phyloP scores from a whole-genome alignment of 1,140 invertebrate species.

The Megathymus violae region DNA sequence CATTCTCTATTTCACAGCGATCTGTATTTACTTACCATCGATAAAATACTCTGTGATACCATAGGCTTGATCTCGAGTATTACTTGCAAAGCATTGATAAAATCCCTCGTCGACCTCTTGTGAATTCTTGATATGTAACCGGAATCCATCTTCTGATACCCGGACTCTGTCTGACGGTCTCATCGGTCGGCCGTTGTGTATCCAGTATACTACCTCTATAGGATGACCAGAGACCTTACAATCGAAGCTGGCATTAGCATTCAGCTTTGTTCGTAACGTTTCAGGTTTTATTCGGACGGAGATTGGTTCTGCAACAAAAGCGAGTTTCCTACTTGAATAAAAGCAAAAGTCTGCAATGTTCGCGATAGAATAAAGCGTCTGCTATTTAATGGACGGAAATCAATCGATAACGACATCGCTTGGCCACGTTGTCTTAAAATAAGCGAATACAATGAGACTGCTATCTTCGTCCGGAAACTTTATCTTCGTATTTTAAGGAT shows the following conservation, averaged over 20 bases:
- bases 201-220: conserved; percentile 91
- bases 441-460: conserved; percentile 28
- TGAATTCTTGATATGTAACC: conserved; percentile 87
- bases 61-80: conserved; percentile 93
- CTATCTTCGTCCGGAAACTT: conserved; percentile 8
- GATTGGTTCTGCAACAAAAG: conserved; percentile 85
- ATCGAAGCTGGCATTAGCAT: conserved; percentile 91
- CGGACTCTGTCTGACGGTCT: conserved; percentile 85
- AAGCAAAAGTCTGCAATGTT: conserved; percentile 31
- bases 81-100: conserved; percentile 95
- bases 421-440: conserved; percentile 17
- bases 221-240: conserved; percentile 95
- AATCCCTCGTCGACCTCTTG: conserved; percentile 92
- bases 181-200: conserved; percentile 90
- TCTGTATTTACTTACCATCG: conserved; percentile 87
- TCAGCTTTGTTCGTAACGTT: conserved; percentile 91
- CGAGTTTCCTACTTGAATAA: conserved; percentile 32
- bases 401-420: conserved; percentile 20
- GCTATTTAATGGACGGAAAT: conserved; percentile 28
- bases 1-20: background rate
- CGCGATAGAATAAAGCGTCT: conserved; percentile 30
- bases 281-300: conserved; percentile 89
- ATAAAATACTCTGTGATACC: conserved; percentile 92
- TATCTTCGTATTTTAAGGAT: background rate
- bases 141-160: conserved; percentile 81